Conservation (phyloP, 2,888 invertebrate genomes). For the Drosophila kokeensis region DNA sequence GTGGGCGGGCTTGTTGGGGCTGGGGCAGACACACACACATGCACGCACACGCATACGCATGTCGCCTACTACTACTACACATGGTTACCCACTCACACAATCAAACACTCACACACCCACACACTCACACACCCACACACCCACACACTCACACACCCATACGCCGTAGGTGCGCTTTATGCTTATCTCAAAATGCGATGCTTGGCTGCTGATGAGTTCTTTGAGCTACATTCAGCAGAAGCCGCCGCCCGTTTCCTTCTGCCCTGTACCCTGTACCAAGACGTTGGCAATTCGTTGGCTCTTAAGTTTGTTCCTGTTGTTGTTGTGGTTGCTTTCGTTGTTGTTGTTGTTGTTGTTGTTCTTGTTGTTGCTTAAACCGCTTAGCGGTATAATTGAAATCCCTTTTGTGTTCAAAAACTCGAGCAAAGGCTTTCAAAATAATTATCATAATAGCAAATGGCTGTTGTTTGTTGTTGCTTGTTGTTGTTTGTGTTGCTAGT, state of each 20-base stretch:
- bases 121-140: conserved; percentile 2
- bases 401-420: conserved; percentile 75
- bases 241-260: not conserved
- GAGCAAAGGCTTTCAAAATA: conserved; percentile 71
- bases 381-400: conserved; percentile 78
- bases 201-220: conserved; percentile 75
- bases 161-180: conserved; percentile 75
- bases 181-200: conserved; percentile 75
- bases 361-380: conserved; percentile 67
- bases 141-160: not conserved
- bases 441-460: conserved; percentile 70
- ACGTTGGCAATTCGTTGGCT: conserved; percentile 60
- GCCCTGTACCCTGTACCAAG: conserved; percentile 17
- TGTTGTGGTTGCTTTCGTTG: conserved; percentile 37
- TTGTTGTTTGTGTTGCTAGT: conserved; percentile 27
- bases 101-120: conserved; percentile 2
- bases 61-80: not conserved
- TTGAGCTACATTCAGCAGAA: conserved; percentile 19
- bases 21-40: conserved; percentile 32
- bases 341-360: conserved; percentile 31
- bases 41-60: conserved; percentile 7
- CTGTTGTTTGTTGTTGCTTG: conserved; percentile 50
- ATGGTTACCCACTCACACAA: conserved; percentile 1
- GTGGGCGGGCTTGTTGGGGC: not conserved
- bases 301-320: conserved; percentile 48